Evolutionary conservation across 2,113 vertebrate genomes (phyloP).

Genomic region (Uria aalge): DNA sequence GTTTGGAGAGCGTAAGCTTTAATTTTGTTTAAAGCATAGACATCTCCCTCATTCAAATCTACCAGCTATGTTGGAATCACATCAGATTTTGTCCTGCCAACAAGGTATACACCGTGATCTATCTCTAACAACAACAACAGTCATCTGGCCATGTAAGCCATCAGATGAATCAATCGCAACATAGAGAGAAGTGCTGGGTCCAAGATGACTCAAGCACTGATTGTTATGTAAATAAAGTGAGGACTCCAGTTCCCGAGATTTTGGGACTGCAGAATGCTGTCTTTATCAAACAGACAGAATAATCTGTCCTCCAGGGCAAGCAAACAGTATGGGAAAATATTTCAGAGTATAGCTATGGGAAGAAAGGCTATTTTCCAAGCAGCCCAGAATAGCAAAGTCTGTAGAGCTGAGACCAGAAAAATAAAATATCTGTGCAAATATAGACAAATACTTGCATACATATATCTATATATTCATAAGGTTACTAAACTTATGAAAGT

Average conservation of each 20-base stretch:
- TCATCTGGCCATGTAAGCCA: not conserved
- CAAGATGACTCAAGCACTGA: not conserved
- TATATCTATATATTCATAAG: accelerated
- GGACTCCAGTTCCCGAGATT: not conserved
- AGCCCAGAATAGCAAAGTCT: not conserved
- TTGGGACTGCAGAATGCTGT: not conserved
- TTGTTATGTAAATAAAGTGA: not conserved
- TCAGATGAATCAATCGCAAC: not conserved
- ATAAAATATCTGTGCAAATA: not conserved
- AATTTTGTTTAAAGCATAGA: not conserved
- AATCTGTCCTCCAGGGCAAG: not conserved
- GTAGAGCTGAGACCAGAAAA: not conserved
- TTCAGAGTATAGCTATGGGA: not conserved
- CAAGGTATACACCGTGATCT: not conserved
- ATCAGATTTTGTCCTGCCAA: not conserved
- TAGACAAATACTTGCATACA: not conserved
- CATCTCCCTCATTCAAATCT: not conserved
- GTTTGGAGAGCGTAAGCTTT: not conserved
- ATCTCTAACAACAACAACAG: conserved; percentile 17
- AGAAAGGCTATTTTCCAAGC: not conserved
- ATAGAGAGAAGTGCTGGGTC: not conserved
- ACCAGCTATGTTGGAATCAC: not conserved
- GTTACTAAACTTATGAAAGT: not conserved
- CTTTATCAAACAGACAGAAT: not conserved
- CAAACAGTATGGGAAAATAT: not conserved